These are phyloP conservation scores for Rhopalosiphum padi DNA, from an alignment of 1,140 invertebrate species.

Conservation along the genomic window DNA sequence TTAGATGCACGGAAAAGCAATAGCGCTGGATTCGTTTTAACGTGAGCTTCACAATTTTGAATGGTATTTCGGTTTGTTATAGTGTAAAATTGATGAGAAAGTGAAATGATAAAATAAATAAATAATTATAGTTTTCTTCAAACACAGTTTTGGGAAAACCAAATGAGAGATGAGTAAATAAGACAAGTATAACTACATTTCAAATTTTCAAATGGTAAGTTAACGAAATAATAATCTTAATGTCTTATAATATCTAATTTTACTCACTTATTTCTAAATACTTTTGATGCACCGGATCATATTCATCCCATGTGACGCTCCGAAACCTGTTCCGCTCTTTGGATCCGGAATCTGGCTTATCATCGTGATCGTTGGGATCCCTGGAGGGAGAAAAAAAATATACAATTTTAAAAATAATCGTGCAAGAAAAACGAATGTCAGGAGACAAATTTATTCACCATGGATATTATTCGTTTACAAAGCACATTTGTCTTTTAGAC, in stretches of 20 bases:
- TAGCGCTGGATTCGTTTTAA: not conserved
- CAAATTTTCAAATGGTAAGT: not conserved
- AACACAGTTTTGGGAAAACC: not conserved
- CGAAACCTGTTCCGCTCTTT: constrained; percentile 84
- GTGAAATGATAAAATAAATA: not conserved
- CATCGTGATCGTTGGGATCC: constrained; percentile 85
- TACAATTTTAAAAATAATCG: constrained; percentile 55
- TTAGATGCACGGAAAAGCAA: not conserved
- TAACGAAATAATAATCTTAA: not conserved
- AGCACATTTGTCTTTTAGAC: constrained; percentile 50
- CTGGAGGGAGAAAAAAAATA: constrained; percentile 66
- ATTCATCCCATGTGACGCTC: constrained; percentile 86
- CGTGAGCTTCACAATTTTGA: not conserved
- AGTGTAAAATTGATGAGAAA: not conserved
- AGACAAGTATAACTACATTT: not conserved
- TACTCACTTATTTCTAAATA: constrained; percentile 90
- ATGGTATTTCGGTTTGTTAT: constrained; percentile 10
- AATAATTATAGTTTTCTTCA: not conserved
- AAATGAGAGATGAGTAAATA: not conserved
- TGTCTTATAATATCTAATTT: not conserved
- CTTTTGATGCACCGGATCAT: constrained; percentile 88
- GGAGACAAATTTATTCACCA: constrained; percentile 45
- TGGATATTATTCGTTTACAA: constrained; percentile 53
- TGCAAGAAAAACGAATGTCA: constrained; percentile 52
- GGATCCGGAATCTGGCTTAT: constrained; percentile 76